Percentiles rank a stretch among this genome's conserved stretches.
Conservation (phyloP, 1,140 invertebrate genomes). For the Nephotettix cincticeps region DNA sequence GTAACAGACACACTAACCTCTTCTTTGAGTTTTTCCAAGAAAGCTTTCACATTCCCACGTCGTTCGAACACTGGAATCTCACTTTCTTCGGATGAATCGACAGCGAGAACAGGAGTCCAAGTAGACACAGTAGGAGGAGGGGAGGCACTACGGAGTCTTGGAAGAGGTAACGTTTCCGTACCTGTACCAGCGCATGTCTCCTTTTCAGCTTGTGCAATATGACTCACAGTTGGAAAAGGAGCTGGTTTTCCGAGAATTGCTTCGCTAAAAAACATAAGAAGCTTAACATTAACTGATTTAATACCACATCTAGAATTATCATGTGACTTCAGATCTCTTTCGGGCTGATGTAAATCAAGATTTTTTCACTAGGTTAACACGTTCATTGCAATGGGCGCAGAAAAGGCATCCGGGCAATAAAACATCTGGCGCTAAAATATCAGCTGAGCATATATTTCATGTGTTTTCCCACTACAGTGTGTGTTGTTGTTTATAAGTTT, state of each 20-base stretch:
- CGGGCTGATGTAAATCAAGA: too few relatives aligned
- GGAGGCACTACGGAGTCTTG: not conserved
- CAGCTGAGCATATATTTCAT: too few relatives aligned
- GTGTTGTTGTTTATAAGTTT: too few relatives aligned
- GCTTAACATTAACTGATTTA: too few relatives aligned
- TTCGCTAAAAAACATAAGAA: conserved; percentile 4
- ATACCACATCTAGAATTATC: too few relatives aligned
- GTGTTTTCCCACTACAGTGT: too few relatives aligned
- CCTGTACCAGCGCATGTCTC: not conserved
- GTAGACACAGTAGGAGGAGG: not conserved
- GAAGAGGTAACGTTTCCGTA: not conserved
- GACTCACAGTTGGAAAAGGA: not conserved
- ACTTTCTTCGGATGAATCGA: not conserved
- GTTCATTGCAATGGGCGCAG: too few relatives aligned
- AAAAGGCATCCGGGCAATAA: too few relatives aligned
- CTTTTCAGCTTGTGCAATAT: not conserved
- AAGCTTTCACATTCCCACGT: not conserved
- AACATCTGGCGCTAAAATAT: too few relatives aligned
- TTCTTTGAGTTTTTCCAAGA: not conserved
- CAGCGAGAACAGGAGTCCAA: too few relatives aligned
- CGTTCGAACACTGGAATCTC: not conserved
- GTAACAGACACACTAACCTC: not conserved
- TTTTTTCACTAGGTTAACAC: too few relatives aligned
- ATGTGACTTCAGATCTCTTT: too few relatives aligned
- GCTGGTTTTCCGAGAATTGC: not conserved